Evolutionary conservation across 37 sponge, comb jelly and placozoan genomes (phyloP), one percentile per base, ranked within the genome.

Genomic region (Spongilla lacustris): DNA sequence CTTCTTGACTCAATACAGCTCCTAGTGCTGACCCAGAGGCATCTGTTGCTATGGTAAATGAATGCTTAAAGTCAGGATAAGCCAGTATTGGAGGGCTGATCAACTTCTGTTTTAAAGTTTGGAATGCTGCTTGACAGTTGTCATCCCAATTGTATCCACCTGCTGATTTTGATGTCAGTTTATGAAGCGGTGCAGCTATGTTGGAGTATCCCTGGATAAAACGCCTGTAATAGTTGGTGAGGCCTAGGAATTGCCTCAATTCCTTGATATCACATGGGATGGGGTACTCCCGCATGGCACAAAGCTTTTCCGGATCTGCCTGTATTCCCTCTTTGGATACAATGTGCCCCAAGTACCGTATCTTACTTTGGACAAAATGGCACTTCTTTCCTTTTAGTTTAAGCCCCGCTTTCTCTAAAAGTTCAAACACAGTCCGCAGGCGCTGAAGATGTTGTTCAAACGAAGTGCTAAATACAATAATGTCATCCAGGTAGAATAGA

Each of bases 281-380:
- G 25, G 89, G 89, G 69, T 77, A 89, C 0, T 30, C 21, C 72
- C 67, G 14, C 11, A 89, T 75, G 23, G 84, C 75, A 32, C 76
- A 58, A 1, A 71, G 14, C 79, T 83, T 89, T 3, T 17, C 12
- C 22, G 83, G 78, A 46, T 82, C 77, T 21, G 83, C 48, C 69
- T 66, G 14, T 5, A 74, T 29, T 1, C 88, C 88, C 21, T 73
- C 71, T 22, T 12, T 49, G 11, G 88, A 82, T 5, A 88, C 75
- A 35, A 88, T 25, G 71, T 88, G 84, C 6, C 89, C 84, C 31
- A 88, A 46, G 29, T 77, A 88, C 68, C 34, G 14, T 6, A 88
- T 83, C 24, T 46, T 4, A 26, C 12, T 23, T 17, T 66, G 78
- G 35, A 70, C 82, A 68, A 88, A 82, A 4, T 67, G 71, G 31